Base-by-base conservation (phyloP, 92 coral and sea anemone species). In the Pocillopora grandis region DNA sequence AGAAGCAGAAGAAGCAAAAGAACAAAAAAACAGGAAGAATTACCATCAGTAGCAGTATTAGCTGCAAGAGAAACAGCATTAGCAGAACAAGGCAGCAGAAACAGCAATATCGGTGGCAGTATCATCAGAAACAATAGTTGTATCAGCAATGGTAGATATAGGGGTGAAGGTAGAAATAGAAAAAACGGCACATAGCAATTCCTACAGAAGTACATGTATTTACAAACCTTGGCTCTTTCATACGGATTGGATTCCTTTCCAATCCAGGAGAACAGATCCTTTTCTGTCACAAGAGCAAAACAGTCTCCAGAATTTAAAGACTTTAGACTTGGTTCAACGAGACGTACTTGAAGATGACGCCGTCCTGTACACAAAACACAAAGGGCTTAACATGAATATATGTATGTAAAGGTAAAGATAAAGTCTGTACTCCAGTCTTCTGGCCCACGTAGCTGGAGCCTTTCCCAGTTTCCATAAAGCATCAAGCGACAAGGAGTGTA, bases 261-360 rank as follows among this genome's bases (percentile, higher is more conserved):
- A 75, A 92, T 94, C 99, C 99, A 96, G 35, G 98, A 93, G 81
- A 92, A 96, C 56, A 96, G 87, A 74, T 96, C 99, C 63, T 94
- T 94, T 60, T 91, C 90, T 17, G 98, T 91, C 49, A 96, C 91
- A 58, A 96, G 92, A 12, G 95, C 94, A 79, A 90, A 96, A 83
- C 99, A 96, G 73, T 96, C 99, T 21, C 99, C 99, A 18, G 98
- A 92, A 82, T 96, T 96, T 55, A 96, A 79, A 10, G 99, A 92
- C 81, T 93, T 94, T 85, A 88, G 89, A 58, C 93, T 88, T 33
- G 99, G 99, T 71, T 96, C 99, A 14, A 92, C 93, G 13, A 96
- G 95, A 71, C 99, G 98, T 2, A 94, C 93, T 78, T 96, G 99
- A 58, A 96, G 92, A 74, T 93, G 89, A 55, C 99, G 95, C 58